Conservation (phyloP, 2,113 vertebrate genomes). For the Neotoma lepida region DNA sequence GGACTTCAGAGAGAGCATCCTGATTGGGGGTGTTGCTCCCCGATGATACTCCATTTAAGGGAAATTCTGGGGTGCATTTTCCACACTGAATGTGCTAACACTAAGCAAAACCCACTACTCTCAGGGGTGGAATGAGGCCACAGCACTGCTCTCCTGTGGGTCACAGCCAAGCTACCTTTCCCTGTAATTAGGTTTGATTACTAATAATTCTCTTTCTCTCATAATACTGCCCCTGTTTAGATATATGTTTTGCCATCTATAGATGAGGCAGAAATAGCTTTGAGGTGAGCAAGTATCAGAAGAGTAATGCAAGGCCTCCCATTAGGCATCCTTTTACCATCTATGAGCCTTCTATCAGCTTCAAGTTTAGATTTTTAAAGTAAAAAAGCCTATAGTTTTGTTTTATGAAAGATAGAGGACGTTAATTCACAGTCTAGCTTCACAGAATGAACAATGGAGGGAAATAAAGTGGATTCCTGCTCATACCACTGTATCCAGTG, state of each 20-base stretch:
- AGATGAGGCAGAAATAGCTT: background rate
- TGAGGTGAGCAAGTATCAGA: background rate
- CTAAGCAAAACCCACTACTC: background rate
- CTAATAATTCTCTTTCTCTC: background rate
- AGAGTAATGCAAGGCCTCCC: background rate
- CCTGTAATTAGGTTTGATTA: background rate
- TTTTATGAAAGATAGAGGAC: background rate
- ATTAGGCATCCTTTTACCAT: no score
- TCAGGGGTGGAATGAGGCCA: background rate
- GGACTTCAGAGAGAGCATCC: background rate
- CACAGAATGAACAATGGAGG: background rate
- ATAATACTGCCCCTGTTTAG: background rate
- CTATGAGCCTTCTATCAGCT: background rate
- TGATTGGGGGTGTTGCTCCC: background rate
- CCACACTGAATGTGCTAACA: background rate
- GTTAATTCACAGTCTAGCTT: background rate
- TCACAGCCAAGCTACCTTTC: background rate
- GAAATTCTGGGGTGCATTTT: background rate
- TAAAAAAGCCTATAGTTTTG: background rate
- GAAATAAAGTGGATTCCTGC: background rate
- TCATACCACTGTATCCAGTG: background rate
- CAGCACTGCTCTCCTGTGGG: no score
- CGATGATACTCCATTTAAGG: background rate
- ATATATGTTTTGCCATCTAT: background rate
- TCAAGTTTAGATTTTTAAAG: background rate